Base-by-base conservation (phyloP, 2,888 invertebrate species). In the Meiosimyza decipiens region DNA sequence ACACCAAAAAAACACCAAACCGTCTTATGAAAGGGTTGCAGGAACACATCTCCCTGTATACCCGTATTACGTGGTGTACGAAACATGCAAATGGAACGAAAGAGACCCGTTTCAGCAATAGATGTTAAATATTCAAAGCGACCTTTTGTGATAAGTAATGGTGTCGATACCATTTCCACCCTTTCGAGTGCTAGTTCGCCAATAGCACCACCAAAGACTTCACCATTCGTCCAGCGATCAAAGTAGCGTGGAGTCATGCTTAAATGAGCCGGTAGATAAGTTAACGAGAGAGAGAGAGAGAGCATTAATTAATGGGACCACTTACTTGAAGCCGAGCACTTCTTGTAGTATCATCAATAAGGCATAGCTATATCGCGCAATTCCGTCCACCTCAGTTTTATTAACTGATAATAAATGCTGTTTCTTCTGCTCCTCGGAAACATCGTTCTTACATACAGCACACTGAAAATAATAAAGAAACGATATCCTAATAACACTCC, bases 21-120 rank as follows among this genome's bases (percentile, higher is more conserved):
- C 1, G 83, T 76, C 0, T 80, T 78, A 47, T 88, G 87, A 77
- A 91, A 91, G 0, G 91, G 91, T 60, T 90, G 83, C 2, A 88
- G 84, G 77, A 90, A 91, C 7, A 91, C 88, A 76, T 90, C 90
- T 60, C 88, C 88, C 0, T 90, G 88, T n/a, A 89, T 88, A 1
- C 90, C 90, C 11, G 81, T 79, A 73, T 90, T 85, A 18, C 89
- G 88, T 0, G 91, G 91, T 40, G 90, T 89, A 13, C 89, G 89
- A 82, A 91, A 91, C 51, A 91, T 81, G 75, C 91, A 90, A 47
- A 87, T 83, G 18, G 88, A 86, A 7, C 83, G 84, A 67, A 86
- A 84, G 40, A 75, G 79, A 0, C 80, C 81, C 16, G 80, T 76
- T 59, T 81, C 79, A 47, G 81, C 76, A 4, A 84, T 71, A 1